phyloP scores from a whole-genome alignment of 2,888 invertebrate species.

The Brachyopa scutellaris region DNA sequence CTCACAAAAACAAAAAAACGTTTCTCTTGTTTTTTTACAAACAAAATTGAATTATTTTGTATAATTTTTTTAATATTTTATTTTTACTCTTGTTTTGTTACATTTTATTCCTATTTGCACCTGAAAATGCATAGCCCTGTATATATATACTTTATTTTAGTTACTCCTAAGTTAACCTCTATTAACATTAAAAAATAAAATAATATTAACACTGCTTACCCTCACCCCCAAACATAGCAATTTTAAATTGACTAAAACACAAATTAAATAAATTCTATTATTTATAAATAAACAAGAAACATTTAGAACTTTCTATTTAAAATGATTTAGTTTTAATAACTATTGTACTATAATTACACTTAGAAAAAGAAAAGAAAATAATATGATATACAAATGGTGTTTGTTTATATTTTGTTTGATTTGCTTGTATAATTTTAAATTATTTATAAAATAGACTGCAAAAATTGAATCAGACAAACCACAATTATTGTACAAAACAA shows the following conservation, averaged over 20 bases:
- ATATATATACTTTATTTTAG: conserved; percentile 36
- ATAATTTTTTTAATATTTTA: conserved; percentile 13
- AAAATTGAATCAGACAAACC: conserved; percentile 33
- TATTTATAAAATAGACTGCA: conserved; percentile 50
- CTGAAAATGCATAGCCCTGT: conserved; percentile 20
- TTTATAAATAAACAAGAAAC: conserved; percentile 27
- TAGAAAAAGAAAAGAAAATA: not conserved
- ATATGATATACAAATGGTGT: conserved; percentile 44
- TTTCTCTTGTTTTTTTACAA: conserved; percentile 32
- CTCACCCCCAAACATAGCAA: conserved; percentile 1
- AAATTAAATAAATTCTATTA: conserved; percentile 19
- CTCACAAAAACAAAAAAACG: not conserved
- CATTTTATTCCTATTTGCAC: conserved; percentile 35
- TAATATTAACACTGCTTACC: conserved; percentile 51
- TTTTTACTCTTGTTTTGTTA: conserved; percentile 35
- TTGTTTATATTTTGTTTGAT: conserved; percentile 53
- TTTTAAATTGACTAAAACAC: conserved; percentile 37
- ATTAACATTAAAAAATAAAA: conserved; percentile 33
- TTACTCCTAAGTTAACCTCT: conserved; percentile 14
- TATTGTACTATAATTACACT: conserved; percentile 21
- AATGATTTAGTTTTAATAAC: conserved; percentile 26
- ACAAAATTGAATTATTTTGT: conserved; percentile 14
- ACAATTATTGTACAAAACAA: conserved; percentile 62
- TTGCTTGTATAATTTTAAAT: conserved; percentile 62
- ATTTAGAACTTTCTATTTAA: conserved; percentile 32